A percentile compares a stretch with the other conserved stretches of the same genome.
Conservation (phyloP, 2,888 invertebrate species). For the Chalcis sispes region DNA sequence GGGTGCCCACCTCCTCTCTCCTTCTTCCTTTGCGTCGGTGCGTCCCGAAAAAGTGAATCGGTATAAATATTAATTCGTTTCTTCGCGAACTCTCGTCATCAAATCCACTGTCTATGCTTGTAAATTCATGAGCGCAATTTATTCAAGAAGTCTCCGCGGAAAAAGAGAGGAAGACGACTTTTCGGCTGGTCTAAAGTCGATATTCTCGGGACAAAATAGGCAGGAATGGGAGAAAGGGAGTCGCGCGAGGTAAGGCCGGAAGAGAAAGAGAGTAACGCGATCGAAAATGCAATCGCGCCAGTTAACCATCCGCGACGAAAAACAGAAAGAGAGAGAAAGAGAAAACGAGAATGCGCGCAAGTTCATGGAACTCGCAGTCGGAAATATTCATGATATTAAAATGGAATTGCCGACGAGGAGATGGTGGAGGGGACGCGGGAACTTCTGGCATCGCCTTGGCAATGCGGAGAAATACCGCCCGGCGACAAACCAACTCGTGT, state of each 20-base stretch:
- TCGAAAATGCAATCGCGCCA: conserved; percentile 65
- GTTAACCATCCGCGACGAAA: conserved; percentile 63
- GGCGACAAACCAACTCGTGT: conserved; percentile 8
- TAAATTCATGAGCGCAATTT: conserved; percentile 50
- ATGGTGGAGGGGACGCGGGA: conserved; percentile 48
- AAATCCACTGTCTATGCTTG: conserved; percentile 13
- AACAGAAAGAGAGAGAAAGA: conserved; percentile 47
- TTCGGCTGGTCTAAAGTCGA: conserved; percentile 26
- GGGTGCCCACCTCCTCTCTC: too few relatives aligned
- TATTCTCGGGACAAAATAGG: conserved; percentile 37
- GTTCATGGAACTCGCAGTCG: conserved; percentile 68
- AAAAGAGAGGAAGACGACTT: neutral
- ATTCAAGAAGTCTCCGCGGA: conserved; percentile 36
- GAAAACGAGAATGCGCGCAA: conserved; percentile 43
- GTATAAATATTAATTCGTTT: conserved; percentile 49
- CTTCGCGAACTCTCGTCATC: conserved; percentile 34
- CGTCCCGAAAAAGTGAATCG: conserved; percentile 34
- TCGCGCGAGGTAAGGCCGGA: neutral
- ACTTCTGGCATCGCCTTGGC: conserved; percentile 63
- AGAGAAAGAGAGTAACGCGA: conserved; percentile 12
- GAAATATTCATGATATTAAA: conserved; percentile 74
- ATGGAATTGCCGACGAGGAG: conserved; percentile 67
- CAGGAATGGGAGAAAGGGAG: conserved; percentile 6
- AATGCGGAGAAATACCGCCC: conserved; percentile 32
- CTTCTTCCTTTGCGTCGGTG: too few relatives aligned